A percentile compares a stretch with the other conserved stretches of the same genome.
These are phyloP conservation scores for Champsocephalus esox DNA, from an alignment of 2,797 vertebrate species.

Conservation along the genomic window DNA sequence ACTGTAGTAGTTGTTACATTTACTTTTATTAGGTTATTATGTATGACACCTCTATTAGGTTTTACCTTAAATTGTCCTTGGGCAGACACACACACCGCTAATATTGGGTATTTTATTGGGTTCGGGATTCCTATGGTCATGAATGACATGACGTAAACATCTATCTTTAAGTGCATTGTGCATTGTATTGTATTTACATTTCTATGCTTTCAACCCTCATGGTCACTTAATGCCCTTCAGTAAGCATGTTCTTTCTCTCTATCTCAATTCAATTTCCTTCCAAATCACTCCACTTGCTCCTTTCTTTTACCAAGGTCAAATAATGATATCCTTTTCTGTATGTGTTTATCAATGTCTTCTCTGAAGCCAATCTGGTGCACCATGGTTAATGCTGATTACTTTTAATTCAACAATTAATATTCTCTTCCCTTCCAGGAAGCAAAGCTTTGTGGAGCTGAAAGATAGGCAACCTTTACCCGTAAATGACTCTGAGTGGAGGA, in stretches of 20 bases:
- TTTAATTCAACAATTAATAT: background rate
- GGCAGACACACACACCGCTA: no score
- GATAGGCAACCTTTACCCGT: background rate
- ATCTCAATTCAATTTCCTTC: constrained; percentile 36
- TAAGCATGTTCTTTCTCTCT: background rate
- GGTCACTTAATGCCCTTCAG: constrained; percentile 18
- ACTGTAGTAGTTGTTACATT: no score
- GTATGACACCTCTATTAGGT: no score
- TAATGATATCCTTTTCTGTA: constrained; percentile 6
- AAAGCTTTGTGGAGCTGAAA: constrained; percentile 18
- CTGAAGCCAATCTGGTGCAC: background rate
- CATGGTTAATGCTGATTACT: constrained; percentile 1
- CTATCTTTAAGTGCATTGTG: background rate
- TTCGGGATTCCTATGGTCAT: no score
- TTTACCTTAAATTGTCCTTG: no score
- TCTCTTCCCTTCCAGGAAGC: background rate
- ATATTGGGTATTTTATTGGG: no score
- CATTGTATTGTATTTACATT: background rate
- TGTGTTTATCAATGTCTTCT: constrained; percentile 1
- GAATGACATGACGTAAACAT: background rate
- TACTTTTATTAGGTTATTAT: no score
- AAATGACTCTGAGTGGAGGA: background rate
- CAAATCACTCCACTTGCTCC: background rate
- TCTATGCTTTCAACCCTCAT: background rate
- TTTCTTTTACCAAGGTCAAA: constrained; percentile 37